These are phyloP conservation scores for Botia kubotai DNA, from an alignment of 2,797 vertebrate species.

Conservation along the genomic window DNA sequence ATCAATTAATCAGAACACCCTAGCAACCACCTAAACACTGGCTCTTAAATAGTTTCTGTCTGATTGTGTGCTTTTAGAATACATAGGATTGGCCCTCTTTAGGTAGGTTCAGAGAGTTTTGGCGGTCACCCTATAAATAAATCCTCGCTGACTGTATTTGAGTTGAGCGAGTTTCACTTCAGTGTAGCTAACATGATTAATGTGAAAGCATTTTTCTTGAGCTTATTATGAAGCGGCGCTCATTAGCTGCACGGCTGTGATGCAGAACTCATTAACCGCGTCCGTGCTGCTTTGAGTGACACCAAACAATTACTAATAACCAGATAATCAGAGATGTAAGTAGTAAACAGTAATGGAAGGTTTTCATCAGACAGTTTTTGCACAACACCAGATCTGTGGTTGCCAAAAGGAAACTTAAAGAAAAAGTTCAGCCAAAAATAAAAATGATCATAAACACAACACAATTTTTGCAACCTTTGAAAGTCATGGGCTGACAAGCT, in stretches of 20 bases:
- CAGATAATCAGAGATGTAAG: neutral
- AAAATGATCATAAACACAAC: too few species aligned
- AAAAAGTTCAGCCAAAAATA: neutral
- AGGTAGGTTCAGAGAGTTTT: neutral
- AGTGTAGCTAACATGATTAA: neutral
- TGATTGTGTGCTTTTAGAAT: too few species aligned
- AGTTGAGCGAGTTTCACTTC: neutral
- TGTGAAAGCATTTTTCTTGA: neutral
- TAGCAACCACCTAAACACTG: too few species aligned
- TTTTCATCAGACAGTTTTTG: neutral
- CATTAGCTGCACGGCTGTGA: neutral
- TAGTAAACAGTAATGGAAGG: neutral
- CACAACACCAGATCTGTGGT: neutral
- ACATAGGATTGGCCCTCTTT: too few species aligned
- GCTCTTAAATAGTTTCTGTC: too few species aligned
- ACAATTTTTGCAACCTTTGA: too few species aligned
- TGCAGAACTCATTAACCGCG: neutral
- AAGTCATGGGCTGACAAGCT: too few species aligned
- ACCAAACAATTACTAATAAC: neutral
- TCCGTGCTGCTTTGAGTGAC: neutral
- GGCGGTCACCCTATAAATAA: too few species aligned
- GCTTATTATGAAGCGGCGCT: neutral
- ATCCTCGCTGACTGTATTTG: neutral
- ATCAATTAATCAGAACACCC: too few species aligned
- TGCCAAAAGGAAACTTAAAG: neutral